phyloP scores from a whole-genome alignment of 2,797 vertebrate genomes.

The Lutjanus argentimaculatus region DNA sequence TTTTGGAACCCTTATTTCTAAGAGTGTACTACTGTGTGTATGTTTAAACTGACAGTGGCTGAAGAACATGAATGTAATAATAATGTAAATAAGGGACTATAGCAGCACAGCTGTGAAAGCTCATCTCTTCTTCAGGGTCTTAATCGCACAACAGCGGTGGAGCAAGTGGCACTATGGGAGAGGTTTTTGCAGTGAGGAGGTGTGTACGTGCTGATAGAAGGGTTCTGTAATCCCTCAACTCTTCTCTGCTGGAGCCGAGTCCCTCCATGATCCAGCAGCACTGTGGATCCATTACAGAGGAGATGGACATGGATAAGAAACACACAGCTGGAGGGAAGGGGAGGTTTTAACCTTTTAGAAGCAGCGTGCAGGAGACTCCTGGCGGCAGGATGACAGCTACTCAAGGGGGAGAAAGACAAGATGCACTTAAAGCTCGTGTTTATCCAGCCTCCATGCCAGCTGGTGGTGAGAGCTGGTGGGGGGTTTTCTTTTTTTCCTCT shows the following conservation, averaged over 20 bases:
- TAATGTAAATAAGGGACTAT: slow-evolving; percentile 67
- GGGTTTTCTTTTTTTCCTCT: background rate
- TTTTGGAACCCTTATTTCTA: too few species aligned
- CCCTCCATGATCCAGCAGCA: slow-evolving; percentile 24
- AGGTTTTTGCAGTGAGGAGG: slow-evolving; percentile 26
- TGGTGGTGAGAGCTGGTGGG: background rate
- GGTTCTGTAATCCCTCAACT: slow-evolving; percentile 57
- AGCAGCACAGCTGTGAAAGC: slow-evolving; percentile 46
- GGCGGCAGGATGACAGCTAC: slow-evolving; percentile 46
- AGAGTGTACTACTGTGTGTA: slow-evolving; percentile 27
- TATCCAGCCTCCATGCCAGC: slow-evolving; percentile 43
- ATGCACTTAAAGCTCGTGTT: slow-evolving; percentile 69
- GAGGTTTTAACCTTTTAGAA: slow-evolving; percentile 59
- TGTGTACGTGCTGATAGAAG: slow-evolving; percentile 32
- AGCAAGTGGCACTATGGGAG: slow-evolving; percentile 26
- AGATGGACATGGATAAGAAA: slow-evolving; percentile 55
- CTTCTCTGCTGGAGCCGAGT: slow-evolving; percentile 25
- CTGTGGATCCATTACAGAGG: slow-evolving; percentile 47
- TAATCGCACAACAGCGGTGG: slow-evolving; percentile 58
- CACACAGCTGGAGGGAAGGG: slow-evolving; percentile 44
- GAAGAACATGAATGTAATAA: slow-evolving; percentile 75
- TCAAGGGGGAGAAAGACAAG: slow-evolving; percentile 57
- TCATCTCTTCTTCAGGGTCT: slow-evolving; percentile 75
- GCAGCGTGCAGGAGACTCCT: slow-evolving; percentile 43
- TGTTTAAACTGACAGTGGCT: slow-evolving; percentile 50